Evolutionary conservation across 1,140 invertebrate genomes (phyloP), one percentile per base, ranked within the genome.

Genomic region (Eufriesea mexicana): DNA sequence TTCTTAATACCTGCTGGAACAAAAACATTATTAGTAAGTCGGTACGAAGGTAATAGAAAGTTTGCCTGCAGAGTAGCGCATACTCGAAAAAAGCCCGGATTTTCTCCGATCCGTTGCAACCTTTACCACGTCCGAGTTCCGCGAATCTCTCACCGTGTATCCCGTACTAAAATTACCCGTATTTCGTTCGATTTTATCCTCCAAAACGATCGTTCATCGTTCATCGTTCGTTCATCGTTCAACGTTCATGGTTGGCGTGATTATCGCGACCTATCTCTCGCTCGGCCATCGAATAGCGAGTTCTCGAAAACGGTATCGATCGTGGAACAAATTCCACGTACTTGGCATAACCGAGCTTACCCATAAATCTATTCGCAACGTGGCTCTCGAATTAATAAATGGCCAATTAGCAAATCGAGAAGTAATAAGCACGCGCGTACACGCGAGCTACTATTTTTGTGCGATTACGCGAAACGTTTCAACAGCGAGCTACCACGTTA

Each of bases 31-130:
- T 68, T 68, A 45, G 66, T 68, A 45, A 68, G 66, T 45, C 35
- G 64, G 64, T 45, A n/a, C 66, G 66, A 68, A 68, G 66, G 35
- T 45, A 45, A 68, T 68, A 45, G 66, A 68, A 68, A 68, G 66
- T 45, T 45, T 16, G 23, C 20, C n/a, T 9, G 10, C 12, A 23
- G 62, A 35, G 35, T 66, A 20, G 62, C 42, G 42, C 23, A 16
- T 20, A 42, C 66, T 47, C n/a, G 16, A 23, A 68, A 47, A 47
- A 68, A 45, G 25, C n/a, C 35, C 45, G 8, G 62, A 42, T 68
- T 68, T 45, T 68, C 66, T 45, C 66, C 23, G 16, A 68, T 68
- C 35, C 23, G n/a, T 23, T 0, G 66, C 42, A 68, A 45, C 42
- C 66, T 68, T 23, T 25, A n/a, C 16, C 66, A 16, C 16, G 35